Base-by-base conservation (phyloP, 2,888 invertebrate genomes). In the Drosophila paracracens region DNA sequence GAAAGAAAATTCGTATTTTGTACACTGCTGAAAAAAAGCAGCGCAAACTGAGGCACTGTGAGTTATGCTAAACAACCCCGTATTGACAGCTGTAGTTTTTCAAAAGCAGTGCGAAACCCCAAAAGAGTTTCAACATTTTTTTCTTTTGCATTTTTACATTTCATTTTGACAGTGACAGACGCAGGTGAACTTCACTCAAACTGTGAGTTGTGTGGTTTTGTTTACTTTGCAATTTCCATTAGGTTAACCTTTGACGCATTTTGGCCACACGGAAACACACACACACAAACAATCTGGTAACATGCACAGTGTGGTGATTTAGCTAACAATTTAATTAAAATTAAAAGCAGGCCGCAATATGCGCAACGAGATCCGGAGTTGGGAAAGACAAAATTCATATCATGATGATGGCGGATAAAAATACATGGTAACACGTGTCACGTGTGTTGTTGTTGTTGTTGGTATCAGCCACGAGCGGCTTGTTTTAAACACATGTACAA, bases 311-410 rank as follows among this genome's bases (percentile, higher is more conserved):
- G 35, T 51, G 63, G 31, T 63, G 68, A 56, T 68, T 52, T 54
- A 43, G 68, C 61, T 67, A 80, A 80, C 74, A 75, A 82, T 75
- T 81, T 79, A 63, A 81, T 81, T 82, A 79, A 82, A 82, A 53
- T 70, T 51, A 48, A 72, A 74, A 66, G 60, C 62, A 40, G 50
- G 33, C 6, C 18, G n/a, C 2, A 33, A 31, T 18, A 31, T 35
- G 27, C 11, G n/a, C 31, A 62, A 25, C 35, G 53, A 5, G 36
- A 48, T 18, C 21, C 31, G 13, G 38, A 60, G 43, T 31, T 65
- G 62, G 46, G 62, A 10, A 56, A 48, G 43, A 60, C 33, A 38
- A 61, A 67, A 74, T 52, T 43, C 66, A 74, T 68, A 58, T 59
- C 58, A 50, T 56, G 61, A 31, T 75, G 69, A 62, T 57, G 76